Conservation (phyloP, 2,888 invertebrate species). For the Melieria crassipennis region DNA sequence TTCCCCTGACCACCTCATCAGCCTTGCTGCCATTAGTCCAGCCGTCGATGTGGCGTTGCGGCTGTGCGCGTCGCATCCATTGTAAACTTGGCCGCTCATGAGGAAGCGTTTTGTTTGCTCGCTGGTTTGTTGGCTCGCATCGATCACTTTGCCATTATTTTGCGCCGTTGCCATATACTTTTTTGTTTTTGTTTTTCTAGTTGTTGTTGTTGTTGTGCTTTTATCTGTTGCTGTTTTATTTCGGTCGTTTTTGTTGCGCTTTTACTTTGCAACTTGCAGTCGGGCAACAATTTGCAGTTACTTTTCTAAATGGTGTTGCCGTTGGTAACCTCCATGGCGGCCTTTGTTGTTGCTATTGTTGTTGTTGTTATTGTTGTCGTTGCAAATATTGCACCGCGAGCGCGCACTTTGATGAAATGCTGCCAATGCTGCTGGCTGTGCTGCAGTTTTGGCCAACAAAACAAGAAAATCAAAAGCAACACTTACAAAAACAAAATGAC, state of each 20-base stretch:
- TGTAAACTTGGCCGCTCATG: background rate
- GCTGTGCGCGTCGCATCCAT: slow-evolving; percentile 3
- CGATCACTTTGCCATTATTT: slow-evolving; percentile 17
- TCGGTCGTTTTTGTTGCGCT: background rate
- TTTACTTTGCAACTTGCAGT: background rate
- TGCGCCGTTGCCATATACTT: too few species aligned
- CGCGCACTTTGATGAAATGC: slow-evolving; percentile 33
- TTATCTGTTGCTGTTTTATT: too few species aligned
- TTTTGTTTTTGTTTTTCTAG: too few species aligned
- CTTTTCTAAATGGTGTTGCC: slow-evolving; percentile 27
- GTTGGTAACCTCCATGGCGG: background rate
- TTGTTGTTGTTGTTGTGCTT: too few species aligned
- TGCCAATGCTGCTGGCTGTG: slow-evolving; percentile 25
- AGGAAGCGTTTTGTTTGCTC: slow-evolving; percentile 4
- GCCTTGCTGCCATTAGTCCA: too few species aligned
- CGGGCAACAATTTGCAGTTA: slow-evolving; percentile 17
- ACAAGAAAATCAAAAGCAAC: slow-evolving; percentile 2
- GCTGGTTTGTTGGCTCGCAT: background rate
- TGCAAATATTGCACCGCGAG: background rate
- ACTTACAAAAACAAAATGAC: background rate
- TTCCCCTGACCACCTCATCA: too few species aligned
- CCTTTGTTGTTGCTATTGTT: slow-evolving; percentile 8
- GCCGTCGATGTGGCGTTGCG: too few species aligned
- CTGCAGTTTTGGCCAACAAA: slow-evolving; percentile 10
- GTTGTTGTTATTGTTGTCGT: background rate